Evolutionary conservation across 2,888 invertebrate species (phyloP).

Genomic region (Agrotis exclamationis): DNA sequence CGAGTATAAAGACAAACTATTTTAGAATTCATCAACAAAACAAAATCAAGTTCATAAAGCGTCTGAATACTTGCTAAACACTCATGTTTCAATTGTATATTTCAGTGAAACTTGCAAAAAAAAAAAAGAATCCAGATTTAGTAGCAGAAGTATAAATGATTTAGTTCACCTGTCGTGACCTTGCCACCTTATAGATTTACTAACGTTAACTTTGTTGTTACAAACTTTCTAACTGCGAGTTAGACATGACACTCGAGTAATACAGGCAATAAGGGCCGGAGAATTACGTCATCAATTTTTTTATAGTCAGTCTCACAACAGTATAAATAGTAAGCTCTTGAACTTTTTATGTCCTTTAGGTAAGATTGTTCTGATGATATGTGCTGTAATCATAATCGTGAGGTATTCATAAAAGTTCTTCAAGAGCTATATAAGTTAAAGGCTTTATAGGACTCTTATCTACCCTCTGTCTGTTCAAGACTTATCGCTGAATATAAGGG

Average conservation of each 20-base stretch:
- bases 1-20: conserved; percentile 20
- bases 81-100: conserved; percentile 53
- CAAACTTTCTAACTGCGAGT: conserved; percentile 67
- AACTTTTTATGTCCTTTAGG: conserved; percentile 51
- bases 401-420: conserved; percentile 60
- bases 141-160: conserved; percentile 61
- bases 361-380: conserved; percentile 51
- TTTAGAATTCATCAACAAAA: conserved; percentile 26
- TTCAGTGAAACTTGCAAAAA: conserved; percentile 52
- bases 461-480: conserved; percentile 42
- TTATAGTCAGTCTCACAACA: conserved; percentile 55
- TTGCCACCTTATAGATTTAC: conserved; percentile 69
- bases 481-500: conserved; percentile 38
- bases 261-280: conserved; percentile 60
- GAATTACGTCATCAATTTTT: conserved; percentile 68
- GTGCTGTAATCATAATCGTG: conserved; percentile 53
- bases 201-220: conserved; percentile 70
- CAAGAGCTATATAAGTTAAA: conserved; percentile 54
- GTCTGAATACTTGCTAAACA: conserved; percentile 53
- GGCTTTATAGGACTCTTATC: conserved; percentile 51
- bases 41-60: conserved; percentile 35
- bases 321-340: conserved; percentile 42
- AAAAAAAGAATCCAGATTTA: conserved; percentile 49
- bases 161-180: conserved; percentile 65
- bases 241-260: conserved; percentile 70